phyloP scores from a whole-genome alignment of 92 coral and sea anemone genomes.

The Palythoa grandis region DNA sequence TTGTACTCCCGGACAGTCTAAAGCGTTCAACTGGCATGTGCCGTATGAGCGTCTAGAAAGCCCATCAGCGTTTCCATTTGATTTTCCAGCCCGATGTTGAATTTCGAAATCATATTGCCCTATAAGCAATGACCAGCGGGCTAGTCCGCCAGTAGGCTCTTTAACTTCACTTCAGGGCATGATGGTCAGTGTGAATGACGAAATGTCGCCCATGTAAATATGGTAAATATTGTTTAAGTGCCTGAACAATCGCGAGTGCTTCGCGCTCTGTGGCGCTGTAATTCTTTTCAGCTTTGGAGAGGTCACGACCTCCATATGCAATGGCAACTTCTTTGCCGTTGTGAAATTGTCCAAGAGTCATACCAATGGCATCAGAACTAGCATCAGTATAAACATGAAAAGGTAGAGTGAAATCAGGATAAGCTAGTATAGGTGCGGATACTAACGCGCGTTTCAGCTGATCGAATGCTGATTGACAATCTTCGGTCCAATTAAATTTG shows the following conservation, averaged over 20 bases:
- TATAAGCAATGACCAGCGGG: conserved; percentile 53
- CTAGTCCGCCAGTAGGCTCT: conserved; percentile 49
- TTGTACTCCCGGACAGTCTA: conserved; percentile 36
- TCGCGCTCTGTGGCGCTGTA: conserved; percentile 41
- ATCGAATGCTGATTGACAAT: not conserved
- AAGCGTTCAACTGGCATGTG: not conserved
- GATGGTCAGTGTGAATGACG: not conserved
- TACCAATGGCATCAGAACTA: conserved; percentile 54
- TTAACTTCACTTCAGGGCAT: not conserved
- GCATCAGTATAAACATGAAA: conserved; percentile 61
- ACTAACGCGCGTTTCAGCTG: not conserved
- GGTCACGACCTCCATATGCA: conserved; percentile 59
- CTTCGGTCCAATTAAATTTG: not conserved
- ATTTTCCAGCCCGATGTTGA: not conserved
- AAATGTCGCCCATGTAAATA: conserved; percentile 51
- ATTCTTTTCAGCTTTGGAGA: conserved; percentile 46
- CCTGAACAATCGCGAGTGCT: conserved; percentile 54
- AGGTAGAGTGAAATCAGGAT: not conserved
- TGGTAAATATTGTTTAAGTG: conserved; percentile 37
- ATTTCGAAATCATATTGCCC: conserved; percentile 58
- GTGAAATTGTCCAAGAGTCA: conserved; percentile 49
- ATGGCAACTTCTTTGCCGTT: conserved; percentile 52
- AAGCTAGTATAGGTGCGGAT: not conserved
- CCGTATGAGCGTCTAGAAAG: not conserved
- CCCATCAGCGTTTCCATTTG: not conserved